Evolutionary conservation across 1,140 invertebrate species (phyloP).

Genomic region (Eurosta solidaginis): DNA sequence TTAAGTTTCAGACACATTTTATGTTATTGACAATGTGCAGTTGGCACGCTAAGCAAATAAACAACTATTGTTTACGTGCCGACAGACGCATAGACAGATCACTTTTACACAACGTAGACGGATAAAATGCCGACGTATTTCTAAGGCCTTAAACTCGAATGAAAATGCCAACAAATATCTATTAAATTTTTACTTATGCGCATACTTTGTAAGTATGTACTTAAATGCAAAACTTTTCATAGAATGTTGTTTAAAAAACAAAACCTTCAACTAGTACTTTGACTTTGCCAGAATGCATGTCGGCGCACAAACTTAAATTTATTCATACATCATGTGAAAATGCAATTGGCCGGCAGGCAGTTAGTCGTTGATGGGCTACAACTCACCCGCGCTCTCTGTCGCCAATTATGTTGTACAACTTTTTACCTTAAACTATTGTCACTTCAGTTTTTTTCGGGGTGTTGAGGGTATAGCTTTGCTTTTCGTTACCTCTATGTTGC

Average conservation of each 20-base stretch:
- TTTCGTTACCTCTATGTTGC: not conserved
- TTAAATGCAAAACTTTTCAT: not conserved
- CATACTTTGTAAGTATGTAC: not conserved
- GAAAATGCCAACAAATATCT: not conserved
- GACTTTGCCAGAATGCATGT: not conserved
- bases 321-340: not conserved
- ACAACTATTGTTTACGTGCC: not conserved
- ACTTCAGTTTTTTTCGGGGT: not conserved
- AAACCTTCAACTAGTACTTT: conserved; percentile 31
- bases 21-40: not conserved
- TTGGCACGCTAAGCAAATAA: not conserved
- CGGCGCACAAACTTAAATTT: not conserved
- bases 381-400: too few relatives aligned
- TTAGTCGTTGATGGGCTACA: too few relatives aligned
- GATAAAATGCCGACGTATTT: not conserved
- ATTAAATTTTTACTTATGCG: not conserved
- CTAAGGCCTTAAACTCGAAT: conserved; percentile 28
- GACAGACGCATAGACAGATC: not conserved
- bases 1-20: not conserved
- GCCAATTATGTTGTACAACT: too few relatives aligned
- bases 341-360: not conserved
- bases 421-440: not conserved
- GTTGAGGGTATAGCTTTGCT: not conserved
- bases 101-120: not conserved
- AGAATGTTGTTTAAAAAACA: not conserved